Conservation (phyloP, 2,888 invertebrate genomes). For the Tinea trinotella region DNA sequence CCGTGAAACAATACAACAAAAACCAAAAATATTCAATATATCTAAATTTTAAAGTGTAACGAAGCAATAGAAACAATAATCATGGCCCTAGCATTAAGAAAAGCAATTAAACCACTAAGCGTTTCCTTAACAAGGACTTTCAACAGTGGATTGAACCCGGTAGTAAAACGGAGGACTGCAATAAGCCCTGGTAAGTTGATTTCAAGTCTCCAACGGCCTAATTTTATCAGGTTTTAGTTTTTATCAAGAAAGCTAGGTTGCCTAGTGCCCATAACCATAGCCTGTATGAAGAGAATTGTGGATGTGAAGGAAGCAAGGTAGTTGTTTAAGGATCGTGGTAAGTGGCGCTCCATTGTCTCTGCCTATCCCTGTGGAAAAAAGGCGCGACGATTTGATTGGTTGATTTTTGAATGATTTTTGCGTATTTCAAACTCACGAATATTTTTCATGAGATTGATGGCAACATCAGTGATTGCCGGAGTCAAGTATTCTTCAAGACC, state of each 20-base stretch:
- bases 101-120: not conserved
- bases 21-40: not conserved
- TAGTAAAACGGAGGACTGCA: not conserved
- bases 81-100: conserved; percentile 1
- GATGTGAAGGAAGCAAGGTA: too few species aligned
- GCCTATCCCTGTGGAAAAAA: too few species aligned
- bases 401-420: too few species aligned
- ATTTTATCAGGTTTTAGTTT: too few species aligned
- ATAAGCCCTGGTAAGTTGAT: not conserved
- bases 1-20: not conserved
- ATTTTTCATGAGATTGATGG: too few species aligned
- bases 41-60: not conserved
- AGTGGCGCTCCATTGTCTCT: too few species aligned
- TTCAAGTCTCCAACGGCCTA: not conserved
- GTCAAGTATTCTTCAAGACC: too few species aligned
- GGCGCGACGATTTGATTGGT: too few species aligned
- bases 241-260: not conserved
- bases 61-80: not conserved
- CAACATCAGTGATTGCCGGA: too few species aligned
- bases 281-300: too few species aligned
- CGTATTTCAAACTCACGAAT: not conserved
- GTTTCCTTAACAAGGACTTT: not conserved
- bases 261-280: too few species aligned
- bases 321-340: too few species aligned
- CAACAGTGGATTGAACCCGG: not conserved